A percentile compares a stretch with the other conserved stretches of the same genome.
Evolutionary conservation across 1,140 invertebrate genomes (phyloP).

Genomic region (Rhagoletis zephyria): DNA sequence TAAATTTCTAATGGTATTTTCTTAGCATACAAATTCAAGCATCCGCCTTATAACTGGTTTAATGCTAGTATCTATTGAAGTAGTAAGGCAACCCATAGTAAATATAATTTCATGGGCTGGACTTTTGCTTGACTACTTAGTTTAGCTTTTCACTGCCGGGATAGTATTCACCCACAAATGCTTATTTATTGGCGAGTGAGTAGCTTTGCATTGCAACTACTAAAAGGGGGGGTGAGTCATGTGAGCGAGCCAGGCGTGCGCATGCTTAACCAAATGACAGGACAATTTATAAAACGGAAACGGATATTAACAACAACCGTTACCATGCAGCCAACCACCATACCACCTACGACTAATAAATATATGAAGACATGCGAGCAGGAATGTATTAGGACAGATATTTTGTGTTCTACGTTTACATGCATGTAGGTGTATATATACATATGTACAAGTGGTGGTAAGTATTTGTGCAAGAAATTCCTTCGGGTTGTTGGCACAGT

Average conservation of each 20-base stretch:
- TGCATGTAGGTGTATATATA: background rate
- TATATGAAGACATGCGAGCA: background rate
- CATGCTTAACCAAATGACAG: constrained; percentile 65
- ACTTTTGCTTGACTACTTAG: too few relatives aligned
- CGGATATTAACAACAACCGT: constrained; percentile 71
- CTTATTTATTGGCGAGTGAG: background rate
- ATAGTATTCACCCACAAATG: background rate
- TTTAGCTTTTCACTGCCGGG: background rate
- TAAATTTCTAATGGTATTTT: too few relatives aligned
- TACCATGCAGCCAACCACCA: constrained; percentile 53
- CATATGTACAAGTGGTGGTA: background rate
- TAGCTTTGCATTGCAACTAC: background rate
- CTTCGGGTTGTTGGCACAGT: constrained; percentile 61
- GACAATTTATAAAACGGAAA: constrained; percentile 72
- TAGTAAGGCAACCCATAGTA: too few relatives aligned
- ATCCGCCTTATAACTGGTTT: too few relatives aligned
- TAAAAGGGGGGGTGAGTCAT: background rate
- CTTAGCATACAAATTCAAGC: too few relatives aligned
- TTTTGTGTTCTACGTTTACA: background rate
- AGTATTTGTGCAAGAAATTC: background rate
- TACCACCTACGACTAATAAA: background rate
- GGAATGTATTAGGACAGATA: background rate
- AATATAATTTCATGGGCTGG: too few relatives aligned
- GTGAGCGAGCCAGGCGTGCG: constrained; percentile 15
- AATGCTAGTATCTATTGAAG: too few relatives aligned